A percentile compares a stretch with the other conserved stretches of the same genome.
Evolutionary conservation across 2,888 invertebrate genomes (phyloP).

Genomic region (Bugulina stolonifera): DNA sequence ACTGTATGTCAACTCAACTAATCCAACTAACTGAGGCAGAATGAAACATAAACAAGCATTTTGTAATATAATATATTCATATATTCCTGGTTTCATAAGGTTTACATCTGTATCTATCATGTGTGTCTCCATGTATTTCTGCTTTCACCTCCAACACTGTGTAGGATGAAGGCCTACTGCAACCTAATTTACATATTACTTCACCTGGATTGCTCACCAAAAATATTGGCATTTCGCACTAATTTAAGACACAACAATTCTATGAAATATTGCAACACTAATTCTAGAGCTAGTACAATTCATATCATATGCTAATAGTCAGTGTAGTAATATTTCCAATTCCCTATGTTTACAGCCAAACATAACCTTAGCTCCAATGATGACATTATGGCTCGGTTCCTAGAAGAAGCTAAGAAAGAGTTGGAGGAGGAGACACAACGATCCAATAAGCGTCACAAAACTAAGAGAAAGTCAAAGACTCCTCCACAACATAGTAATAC

Average conservation of each 20-base stretch:
- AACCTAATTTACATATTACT: too few relatives aligned
- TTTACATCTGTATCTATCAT: too few relatives aligned
- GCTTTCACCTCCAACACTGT: too few relatives aligned
- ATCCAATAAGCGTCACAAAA: neutral
- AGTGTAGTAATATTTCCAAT: neutral
- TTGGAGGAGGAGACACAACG: constrained; percentile 9
- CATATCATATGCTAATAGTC: neutral
- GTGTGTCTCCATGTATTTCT: too few relatives aligned
- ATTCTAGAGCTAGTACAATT: neutral
- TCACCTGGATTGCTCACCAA: too few relatives aligned
- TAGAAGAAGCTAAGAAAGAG: constrained; percentile 16
- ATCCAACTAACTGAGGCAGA: too few relatives aligned
- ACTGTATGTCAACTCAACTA: too few relatives aligned
- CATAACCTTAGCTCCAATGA: constrained; percentile 23
- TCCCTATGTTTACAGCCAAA: neutral
- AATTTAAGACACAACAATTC: neutral
- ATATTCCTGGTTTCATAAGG: too few relatives aligned
- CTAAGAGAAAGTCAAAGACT: neutral
- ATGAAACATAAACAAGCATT: too few relatives aligned
- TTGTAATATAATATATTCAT: too few relatives aligned
- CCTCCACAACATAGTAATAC: neutral
- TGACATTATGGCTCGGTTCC: constrained; percentile 22
- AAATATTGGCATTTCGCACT: too few relatives aligned
- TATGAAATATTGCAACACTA: neutral
- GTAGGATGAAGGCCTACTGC: too few relatives aligned